A percentile compares a stretch with the other conserved stretches of the same genome.
Conservation (phyloP, 2,888 invertebrate species). For the Drosophila tanythrix region DNA sequence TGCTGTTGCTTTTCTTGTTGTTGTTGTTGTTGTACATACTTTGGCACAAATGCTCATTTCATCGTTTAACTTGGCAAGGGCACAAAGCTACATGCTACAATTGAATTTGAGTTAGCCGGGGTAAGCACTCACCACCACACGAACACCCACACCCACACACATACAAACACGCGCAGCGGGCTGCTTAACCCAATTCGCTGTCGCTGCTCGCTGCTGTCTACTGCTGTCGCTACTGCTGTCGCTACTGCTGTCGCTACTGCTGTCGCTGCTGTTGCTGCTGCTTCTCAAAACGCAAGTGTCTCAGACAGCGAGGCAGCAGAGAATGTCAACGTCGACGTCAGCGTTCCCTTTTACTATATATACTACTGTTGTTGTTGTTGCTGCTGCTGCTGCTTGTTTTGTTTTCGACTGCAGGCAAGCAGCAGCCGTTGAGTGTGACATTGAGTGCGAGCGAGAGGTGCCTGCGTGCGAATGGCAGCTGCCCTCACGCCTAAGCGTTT, state of each 20-base stretch:
- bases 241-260: background rate
- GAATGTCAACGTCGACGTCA: slow-evolving; percentile 30
- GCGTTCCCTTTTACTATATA: slow-evolving; percentile 22
- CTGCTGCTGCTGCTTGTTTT: slow-evolving; percentile 38
- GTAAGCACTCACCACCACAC: slow-evolving; percentile 46
- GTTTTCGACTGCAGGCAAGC: slow-evolving; percentile 41
- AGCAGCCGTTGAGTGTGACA: slow-evolving; percentile 21
- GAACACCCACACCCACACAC: slow-evolving; percentile 17
- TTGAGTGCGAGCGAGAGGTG: slow-evolving; percentile 6
- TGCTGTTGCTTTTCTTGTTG: slow-evolving; percentile 28
- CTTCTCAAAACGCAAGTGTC: slow-evolving; percentile 57
- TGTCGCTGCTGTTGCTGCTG: background rate
- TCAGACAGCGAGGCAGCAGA: slow-evolving; percentile 42
- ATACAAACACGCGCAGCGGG: slow-evolving; percentile 39
- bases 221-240: background rate
- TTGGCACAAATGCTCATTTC: slow-evolving; percentile 75
- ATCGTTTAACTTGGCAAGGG: slow-evolving; percentile 77
- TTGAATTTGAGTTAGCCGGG: slow-evolving; percentile 74
- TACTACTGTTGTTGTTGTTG: slow-evolving; percentile 3
- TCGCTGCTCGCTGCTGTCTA: slow-evolving; percentile 8
- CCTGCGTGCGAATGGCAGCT: slow-evolving; percentile 63
- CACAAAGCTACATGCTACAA: slow-evolving; percentile 71
- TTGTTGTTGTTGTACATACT: slow-evolving; percentile 47
- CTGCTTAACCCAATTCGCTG: slow-evolving; percentile 77
- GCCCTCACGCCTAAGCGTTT: slow-evolving; percentile 57